Conservation (phyloP, 2,113 vertebrate species). For the Microcebus ravelobensis region DNA sequence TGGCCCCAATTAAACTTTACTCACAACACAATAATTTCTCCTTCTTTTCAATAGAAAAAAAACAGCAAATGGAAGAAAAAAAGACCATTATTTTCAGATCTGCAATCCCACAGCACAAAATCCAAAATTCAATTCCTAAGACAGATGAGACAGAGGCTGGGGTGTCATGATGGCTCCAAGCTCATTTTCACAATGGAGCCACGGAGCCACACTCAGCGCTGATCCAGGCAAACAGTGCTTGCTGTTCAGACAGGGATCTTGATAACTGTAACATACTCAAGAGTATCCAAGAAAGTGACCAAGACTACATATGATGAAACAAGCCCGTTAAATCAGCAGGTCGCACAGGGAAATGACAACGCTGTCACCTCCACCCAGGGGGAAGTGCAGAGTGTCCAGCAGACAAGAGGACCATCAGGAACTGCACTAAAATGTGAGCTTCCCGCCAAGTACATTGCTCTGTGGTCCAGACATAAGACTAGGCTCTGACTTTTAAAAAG, state of each 20-base stretch:
- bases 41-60: neutral
- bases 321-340: accelerated
- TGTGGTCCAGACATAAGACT: neutral
- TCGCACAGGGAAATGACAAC: accelerated
- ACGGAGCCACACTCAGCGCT: accelerated
- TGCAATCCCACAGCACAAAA: neutral
- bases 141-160: too few species aligned
- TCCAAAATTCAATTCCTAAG: neutral
- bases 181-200: neutral
- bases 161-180: too few species aligned
- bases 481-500: neutral
- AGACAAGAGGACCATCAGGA: neutral
- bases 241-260: accelerated
- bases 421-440: neutral
- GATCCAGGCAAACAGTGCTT: accelerated
- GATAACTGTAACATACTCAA: accelerated
- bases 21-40: neutral
- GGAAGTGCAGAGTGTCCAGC: neutral
- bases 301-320: accelerated
- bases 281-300: too few species aligned
- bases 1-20: neutral
- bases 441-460: too few species aligned
- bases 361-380: neutral
- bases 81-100: neutral
- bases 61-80: neutral